Base-by-base conservation (phyloP, 1,140 invertebrate species). In the Macrobrachium nipponense region DNA sequence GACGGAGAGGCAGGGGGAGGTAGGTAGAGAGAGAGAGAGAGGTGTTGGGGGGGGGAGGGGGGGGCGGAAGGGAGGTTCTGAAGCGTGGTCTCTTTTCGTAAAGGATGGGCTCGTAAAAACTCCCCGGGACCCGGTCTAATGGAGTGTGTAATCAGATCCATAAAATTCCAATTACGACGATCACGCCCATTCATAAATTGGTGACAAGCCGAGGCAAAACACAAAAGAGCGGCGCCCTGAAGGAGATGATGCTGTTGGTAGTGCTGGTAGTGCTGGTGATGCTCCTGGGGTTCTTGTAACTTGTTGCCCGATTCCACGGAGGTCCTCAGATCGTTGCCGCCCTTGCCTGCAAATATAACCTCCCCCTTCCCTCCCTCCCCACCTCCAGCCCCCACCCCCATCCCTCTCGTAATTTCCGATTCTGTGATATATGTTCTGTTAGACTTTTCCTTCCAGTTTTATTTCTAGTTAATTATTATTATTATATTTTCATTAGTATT, bases 71-170 rank as follows among this genome's bases (percentile, higher is more conserved):
- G 27, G 27, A 36, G 27, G 27, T 36, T 36, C 27, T 36, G 27
- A 36, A 36, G 27, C 27, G 27, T 36, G 27, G 27, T 36, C 27
- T 36, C 64, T 61, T 79, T 64, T 36, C 77, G 77, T 60, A 62
- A 79, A 79, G 64, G 64, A 79, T 23, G 77, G 36, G 59, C 7
- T 61, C 77, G 62, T 79, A 79, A 79, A 79, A 79, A 79, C 51
- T 60, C 58, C 17, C 77, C 27, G 60, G 77, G 77, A 79, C 77
- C 77, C 61, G 61, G 59, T 79, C 60, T 79, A 79, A 79, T 79
- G 77, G 77, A 79, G 77, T 79, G 77, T 79, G 61, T 79, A 79
- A 79, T 79, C 77, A 61, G 77, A 79, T 79, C 77, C 77, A 79
- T 79, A 79, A 79, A 79, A 60, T 79, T 79, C 77, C 77, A 79